Percentiles rank a stretch among this genome's conserved stretches.
phyloP scores from a whole-genome alignment of 1,140 invertebrate genomes.

The Leptopilina clavipes region DNA sequence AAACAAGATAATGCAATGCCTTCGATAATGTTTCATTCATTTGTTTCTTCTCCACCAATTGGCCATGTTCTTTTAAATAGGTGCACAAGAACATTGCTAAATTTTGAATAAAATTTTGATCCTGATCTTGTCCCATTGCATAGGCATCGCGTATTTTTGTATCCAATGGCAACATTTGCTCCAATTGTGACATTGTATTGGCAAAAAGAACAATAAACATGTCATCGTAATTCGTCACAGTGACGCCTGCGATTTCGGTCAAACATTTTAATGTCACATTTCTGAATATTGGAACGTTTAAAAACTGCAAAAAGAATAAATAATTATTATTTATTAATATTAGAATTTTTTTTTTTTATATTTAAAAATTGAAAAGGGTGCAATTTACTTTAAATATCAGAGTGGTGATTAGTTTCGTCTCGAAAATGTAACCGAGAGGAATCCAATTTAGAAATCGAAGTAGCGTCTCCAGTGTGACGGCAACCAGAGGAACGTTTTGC shows the following conservation, averaged over 20 bases:
- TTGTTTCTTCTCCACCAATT: conserved; percentile 88
- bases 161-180: conserved; percentile 91
- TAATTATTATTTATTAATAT: neutral
- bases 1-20: conserved; percentile 93
- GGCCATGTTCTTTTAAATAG: conserved; percentile 96
- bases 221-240: conserved; percentile 91
- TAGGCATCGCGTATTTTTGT: conserved; percentile 97
- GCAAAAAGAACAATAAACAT: conserved; percentile 92
- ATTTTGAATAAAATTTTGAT: conserved; percentile 99
- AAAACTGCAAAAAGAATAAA: conserved; percentile 80
- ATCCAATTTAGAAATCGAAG: conserved; percentile 99
- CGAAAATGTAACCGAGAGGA: conserved; percentile 99
- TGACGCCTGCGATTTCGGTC: conserved; percentile 96
- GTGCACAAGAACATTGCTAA: conserved; percentile 97
- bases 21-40: conserved; percentile 83
- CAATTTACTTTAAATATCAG: conserved; percentile 90
- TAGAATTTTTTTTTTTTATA: neutral
- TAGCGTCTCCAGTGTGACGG: conserved; percentile 95
- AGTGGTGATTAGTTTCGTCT: conserved; percentile 96
- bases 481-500: conserved; percentile 94
- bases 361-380: no score
- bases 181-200: conserved; percentile 92
- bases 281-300: conserved; percentile 97
- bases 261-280: conserved; percentile 99
- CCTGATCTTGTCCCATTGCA: conserved; percentile 92